Percentiles rank a stretch among this genome's conserved stretches.
These are phyloP conservation scores for Synergus itoensis DNA, from an alignment of 2,888 invertebrate genomes.

Conservation along the genomic window DNA sequence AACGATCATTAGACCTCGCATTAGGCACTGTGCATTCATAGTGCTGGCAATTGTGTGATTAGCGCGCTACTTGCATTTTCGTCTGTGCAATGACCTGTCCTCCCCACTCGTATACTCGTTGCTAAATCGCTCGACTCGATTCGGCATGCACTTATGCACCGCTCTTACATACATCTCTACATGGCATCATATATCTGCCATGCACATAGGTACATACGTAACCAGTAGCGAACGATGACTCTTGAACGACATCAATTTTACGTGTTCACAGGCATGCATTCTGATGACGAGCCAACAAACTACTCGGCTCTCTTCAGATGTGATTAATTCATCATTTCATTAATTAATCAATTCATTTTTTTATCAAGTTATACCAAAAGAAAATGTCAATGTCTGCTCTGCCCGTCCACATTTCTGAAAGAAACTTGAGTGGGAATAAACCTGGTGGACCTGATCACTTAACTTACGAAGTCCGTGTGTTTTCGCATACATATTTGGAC, in stretches of 20 bases:
- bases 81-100: conserved; percentile 48
- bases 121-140: conserved; percentile 48
- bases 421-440: too few relatives aligned
- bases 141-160: conserved; percentile 49
- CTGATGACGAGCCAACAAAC: conserved; percentile 27
- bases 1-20: not conserved
- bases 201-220: conserved; percentile 4
- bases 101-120: conserved; percentile 38
- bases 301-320: not conserved
- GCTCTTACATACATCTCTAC: conserved; percentile 16
- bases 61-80: conserved; percentile 37
- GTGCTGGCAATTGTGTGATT: conserved; percentile 11
- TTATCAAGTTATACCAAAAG: not conserved
- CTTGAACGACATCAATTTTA: conserved; percentile 22
- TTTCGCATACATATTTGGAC: conserved; percentile 68
- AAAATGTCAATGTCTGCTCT: not conserved
- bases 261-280: conserved; percentile 3
- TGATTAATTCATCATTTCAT: not conserved
- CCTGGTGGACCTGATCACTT: not conserved
- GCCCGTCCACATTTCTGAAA: too few relatives aligned
- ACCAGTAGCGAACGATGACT: conserved; percentile 32
- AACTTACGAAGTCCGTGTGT: not conserved
- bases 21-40: not conserved
- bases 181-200: conserved; percentile 12
- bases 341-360: too few relatives aligned